A percentile compares a stretch with the other conserved stretches of the same genome.
Evolutionary conservation across 2,797 vertebrate species (phyloP).

Genomic region (Chlorospingus flavigularis): DNA sequence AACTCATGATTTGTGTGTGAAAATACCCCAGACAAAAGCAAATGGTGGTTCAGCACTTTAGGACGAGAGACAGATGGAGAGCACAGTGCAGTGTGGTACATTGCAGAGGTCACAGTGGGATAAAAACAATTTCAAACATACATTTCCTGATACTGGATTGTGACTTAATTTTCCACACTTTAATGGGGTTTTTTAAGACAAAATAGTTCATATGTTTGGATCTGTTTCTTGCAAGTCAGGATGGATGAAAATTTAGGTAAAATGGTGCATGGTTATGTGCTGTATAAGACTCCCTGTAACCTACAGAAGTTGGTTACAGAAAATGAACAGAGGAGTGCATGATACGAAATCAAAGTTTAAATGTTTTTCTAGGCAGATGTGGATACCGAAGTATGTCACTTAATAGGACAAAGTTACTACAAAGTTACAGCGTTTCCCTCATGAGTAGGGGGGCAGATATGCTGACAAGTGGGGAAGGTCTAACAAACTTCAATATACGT

Average conservation of each 20-base stretch:
- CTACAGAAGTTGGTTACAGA: neutral
- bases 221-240: neutral
- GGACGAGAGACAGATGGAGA: neutral
- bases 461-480: neutral
- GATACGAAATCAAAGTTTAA: neutral
- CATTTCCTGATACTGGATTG: neutral
- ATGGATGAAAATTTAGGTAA: neutral
- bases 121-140: neutral
- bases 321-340: neutral
- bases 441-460: neutral
- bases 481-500: neutral
- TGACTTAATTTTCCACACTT: neutral
- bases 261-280: neutral
- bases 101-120: neutral
- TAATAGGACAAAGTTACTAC: neutral
- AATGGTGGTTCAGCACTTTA: neutral
- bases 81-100: neutral
- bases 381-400: neutral
- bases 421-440: neutral
- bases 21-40: neutral
- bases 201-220: neutral
- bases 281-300: neutral
- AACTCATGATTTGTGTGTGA: neutral
- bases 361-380: neutral
- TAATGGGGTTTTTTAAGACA: neutral